phyloP scores from a whole-genome alignment of 2,797 vertebrate genomes.

The Labeo calbasu region DNA sequence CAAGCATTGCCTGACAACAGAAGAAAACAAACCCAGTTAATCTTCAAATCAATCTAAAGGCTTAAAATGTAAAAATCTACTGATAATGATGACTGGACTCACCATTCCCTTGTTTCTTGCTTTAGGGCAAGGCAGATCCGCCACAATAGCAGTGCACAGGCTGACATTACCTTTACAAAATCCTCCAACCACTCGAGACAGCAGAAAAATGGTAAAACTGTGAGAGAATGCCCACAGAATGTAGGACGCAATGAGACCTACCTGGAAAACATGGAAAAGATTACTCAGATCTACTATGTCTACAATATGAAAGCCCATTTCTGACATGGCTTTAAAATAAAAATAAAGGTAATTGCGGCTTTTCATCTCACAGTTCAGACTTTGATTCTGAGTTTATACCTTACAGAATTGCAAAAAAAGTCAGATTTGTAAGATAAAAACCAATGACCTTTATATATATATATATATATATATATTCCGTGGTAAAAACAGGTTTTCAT shows the following conservation, averaged over 20 bases:
- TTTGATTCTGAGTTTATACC: not conserved
- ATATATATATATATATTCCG: not conserved
- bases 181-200: slow-evolving; percentile 91
- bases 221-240: slow-evolving; percentile 89
- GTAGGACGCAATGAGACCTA: slow-evolving; percentile 88
- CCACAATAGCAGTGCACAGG: slow-evolving; percentile 91
- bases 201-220: slow-evolving; percentile 91
- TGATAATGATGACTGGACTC: slow-evolving; percentile 56
- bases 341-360: not conserved
- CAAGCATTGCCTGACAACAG: slow-evolving; percentile 89
- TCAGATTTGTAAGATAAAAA: not conserved
- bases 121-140: slow-evolving; percentile 86
- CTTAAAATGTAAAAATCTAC: not conserved
- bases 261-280: slow-evolving; percentile 72
- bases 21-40: slow-evolving; percentile 16
- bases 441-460: not conserved
- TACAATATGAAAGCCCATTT: not conserved
- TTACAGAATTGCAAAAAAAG: not conserved
- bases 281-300: slow-evolving; percentile 28
- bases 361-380: not conserved
- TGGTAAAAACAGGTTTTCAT: not conserved
- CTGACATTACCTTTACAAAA: slow-evolving; percentile 96
- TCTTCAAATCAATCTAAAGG: not conserved
- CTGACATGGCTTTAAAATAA: not conserved
- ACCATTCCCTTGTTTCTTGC: slow-evolving; percentile 95